A percentile compares a stretch with the other conserved stretches of the same genome.
These are phyloP conservation scores for Pelodytes ibericus DNA, from an alignment of 2,797 vertebrate genomes.

Conservation along the genomic window DNA sequence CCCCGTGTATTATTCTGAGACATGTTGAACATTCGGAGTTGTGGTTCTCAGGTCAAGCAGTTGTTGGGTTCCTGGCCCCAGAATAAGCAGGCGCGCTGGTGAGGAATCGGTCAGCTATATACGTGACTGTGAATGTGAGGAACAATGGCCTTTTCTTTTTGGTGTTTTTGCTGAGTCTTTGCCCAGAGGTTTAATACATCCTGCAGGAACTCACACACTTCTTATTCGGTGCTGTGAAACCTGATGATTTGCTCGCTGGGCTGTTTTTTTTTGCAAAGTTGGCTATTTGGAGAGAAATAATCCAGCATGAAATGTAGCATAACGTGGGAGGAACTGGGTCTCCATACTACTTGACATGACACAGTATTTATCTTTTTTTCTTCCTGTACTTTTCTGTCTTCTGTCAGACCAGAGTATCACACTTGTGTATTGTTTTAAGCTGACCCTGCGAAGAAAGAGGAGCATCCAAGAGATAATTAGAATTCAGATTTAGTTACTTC, in stretches of 20 bases:
- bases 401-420: constrained; percentile 10
- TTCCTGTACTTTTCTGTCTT: constrained; percentile 23
- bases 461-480: constrained; percentile 38
- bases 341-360: constrained; percentile 16
- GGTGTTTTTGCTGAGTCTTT: constrained; percentile 28
- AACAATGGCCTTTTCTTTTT: constrained; percentile 27
- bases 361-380: constrained; percentile 17
- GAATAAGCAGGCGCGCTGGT: no score
- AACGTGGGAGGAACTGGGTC: constrained; percentile 32
- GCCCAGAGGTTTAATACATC: constrained; percentile 29
- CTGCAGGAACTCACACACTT: constrained; percentile 36
- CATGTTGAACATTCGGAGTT: no score
- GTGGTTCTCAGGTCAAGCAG: no score
- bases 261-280: constrained; percentile 21
- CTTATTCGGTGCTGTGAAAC: constrained; percentile 22
- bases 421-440: constrained; percentile 34
- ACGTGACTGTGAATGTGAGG: background rate
- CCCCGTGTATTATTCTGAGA: no score
- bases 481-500: constrained; percentile 41
- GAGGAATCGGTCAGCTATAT: background rate
- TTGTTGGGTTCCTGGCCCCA: no score
- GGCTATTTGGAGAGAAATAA: constrained; percentile 20
- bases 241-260: constrained; percentile 19
- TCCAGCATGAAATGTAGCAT: constrained; percentile 18
- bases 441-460: constrained; percentile 21